Evolutionary conservation across 2,888 invertebrate genomes (phyloP).

Genomic region (Pseudanteris insignis): DNA sequence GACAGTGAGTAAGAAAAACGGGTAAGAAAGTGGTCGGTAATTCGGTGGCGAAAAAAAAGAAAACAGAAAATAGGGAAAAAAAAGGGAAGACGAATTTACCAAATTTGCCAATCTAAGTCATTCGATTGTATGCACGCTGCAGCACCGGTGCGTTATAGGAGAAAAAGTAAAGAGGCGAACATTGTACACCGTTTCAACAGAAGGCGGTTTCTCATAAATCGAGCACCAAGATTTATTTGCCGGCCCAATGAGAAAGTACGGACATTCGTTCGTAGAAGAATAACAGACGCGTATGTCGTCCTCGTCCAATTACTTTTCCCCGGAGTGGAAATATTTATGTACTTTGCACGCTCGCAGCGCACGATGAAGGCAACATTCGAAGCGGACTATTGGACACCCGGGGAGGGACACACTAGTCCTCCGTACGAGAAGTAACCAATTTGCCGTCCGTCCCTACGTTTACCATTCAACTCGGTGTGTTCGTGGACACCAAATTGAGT

Average conservation of each 20-base stretch:
- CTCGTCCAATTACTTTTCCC: constrained; percentile 60
- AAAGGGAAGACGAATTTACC: constrained; percentile 42
- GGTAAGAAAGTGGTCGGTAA: no score
- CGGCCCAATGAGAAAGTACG: constrained; percentile 51
- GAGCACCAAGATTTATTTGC: constrained; percentile 59
- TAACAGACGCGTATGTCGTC: constrained; percentile 57
- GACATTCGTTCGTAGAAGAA: constrained; percentile 52
- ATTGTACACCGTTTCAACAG: constrained; percentile 28
- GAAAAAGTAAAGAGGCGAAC: constrained; percentile 43
- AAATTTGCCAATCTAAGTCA: constrained; percentile 42
- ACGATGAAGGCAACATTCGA: constrained; percentile 37
- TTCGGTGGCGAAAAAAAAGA: no score
- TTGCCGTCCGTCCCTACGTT: constrained; percentile 32
- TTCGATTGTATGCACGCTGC: constrained; percentile 40
- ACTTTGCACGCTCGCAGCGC: constrained; percentile 49
- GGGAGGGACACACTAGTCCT: constrained; percentile 32
- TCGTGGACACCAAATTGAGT: constrained; percentile 36
- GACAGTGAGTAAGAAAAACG: no score
- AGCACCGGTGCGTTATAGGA: constrained; percentile 36
- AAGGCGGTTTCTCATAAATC: constrained; percentile 51
- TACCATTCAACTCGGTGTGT: constrained; percentile 16
- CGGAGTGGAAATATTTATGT: constrained; percentile 53
- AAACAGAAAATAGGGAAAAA: no score
- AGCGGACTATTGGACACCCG: constrained; percentile 30
- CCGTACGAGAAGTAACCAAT: constrained; percentile 41